Base-by-base conservation (phyloP, 2,113 vertebrate genomes). In the Malurus melanocephalus region DNA sequence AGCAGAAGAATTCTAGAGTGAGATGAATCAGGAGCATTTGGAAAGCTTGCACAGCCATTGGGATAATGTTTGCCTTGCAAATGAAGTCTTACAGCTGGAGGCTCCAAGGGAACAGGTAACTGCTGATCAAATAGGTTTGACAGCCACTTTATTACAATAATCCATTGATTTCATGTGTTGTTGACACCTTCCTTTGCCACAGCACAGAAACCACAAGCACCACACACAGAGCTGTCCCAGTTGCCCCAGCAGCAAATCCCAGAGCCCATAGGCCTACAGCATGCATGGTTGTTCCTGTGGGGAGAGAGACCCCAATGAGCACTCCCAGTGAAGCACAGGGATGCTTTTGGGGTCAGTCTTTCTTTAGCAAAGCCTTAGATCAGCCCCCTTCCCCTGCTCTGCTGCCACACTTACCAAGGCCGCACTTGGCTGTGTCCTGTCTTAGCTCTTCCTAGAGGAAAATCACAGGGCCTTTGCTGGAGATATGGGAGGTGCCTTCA, bases 391-490 rank as follows among this genome's bases (percentile, higher is more conserved):
- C 6, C 28, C 67, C 30, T 8, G 16, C 21, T 22, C 40, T 32
- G n/a, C 46, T 89, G 30, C 9, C 69, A 53, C 12, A 4, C 92
- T 92, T 84, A 92, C 87, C 59, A 28, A 30, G 11, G 24, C 59
- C 11, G 2, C 76, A 46, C 57, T 62, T 57, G 19, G 38, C 57
- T 43, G 17, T 14, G 28, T 40, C 23, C 59, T 13, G 64, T 40
- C 59, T 83, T 18, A 22, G 35, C 38, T 74, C 60, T n/a, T 56
- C 71, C 53, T 82, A 89, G 32, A 97, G 95, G 18, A 97, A 94
- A 74, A 97, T 84, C 61, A 96, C 53, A 43, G 95, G 94, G 27
- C 95, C 96, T 61, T 84, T 76, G 61, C 96, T 95, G 22, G 93
- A 94, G 33, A 96, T 78, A 6, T 7, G 60, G 18, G 93, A 91